Evolutionary conservation across 2,113 vertebrate species (phyloP).

Genomic region (Myocastor coypus): DNA sequence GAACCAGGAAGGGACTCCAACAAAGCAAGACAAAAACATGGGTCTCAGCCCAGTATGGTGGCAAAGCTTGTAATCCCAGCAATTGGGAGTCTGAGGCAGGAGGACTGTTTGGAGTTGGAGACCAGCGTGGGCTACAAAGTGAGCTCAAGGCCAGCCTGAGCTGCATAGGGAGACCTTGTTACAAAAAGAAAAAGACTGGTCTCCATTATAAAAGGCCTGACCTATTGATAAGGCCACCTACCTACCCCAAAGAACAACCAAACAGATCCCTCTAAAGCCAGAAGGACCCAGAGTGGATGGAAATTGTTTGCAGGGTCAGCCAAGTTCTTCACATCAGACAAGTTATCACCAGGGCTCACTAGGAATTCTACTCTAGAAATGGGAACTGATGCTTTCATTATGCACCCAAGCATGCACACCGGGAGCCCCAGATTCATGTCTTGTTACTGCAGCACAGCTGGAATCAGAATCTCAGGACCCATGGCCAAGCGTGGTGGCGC

Average conservation of each 20-base stretch:
- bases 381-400: slow-evolving; percentile 17
- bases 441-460: neutral
- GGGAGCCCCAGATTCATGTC: neutral
- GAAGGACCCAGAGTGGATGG: neutral
- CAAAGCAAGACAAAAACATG: neutral
- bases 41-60: neutral
- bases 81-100: too few relatives aligned
- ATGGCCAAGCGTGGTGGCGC: too few relatives aligned
- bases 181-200: neutral
- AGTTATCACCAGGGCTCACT: neutral
- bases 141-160: too few relatives aligned
- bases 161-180: too few relatives aligned
- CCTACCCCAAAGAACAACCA: neutral
- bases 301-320: neutral
- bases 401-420: neutral
- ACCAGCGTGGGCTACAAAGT: too few relatives aligned
- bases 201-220: neutral
- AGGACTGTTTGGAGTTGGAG: too few relatives aligned
- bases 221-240: neutral
- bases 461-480: neutral
- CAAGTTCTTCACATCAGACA: slow-evolving; percentile 13
- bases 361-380: slow-evolving; percentile 13
- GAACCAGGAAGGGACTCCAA: too few relatives aligned
- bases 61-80: too few relatives aligned
- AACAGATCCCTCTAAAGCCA: neutral